phyloP scores from a whole-genome alignment of 2,113 vertebrate genomes.

The Odocoileus hemionus region DNA sequence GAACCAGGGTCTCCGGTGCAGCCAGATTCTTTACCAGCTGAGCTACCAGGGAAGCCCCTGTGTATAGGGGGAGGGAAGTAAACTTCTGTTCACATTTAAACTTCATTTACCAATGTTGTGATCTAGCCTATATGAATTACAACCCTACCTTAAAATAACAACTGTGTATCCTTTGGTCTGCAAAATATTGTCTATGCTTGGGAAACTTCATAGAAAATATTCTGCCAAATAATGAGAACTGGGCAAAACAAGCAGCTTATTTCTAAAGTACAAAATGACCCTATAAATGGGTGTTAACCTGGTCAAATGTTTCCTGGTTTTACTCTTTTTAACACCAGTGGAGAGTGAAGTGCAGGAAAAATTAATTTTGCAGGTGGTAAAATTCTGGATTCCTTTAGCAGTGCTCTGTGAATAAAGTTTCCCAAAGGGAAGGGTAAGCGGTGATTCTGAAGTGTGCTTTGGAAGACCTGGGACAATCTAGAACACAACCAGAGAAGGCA shows the following conservation, averaged over 20 bases:
- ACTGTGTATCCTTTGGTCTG: neutral
- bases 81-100: neutral
- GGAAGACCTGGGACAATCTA: neutral
- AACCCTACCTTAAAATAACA: neutral
- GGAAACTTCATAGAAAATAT: neutral
- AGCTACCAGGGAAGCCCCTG: neutral
- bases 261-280: neutral
- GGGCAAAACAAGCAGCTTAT: neutral
- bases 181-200: neutral
- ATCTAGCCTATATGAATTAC: neutral
- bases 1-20: neutral
- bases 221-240: neutral
- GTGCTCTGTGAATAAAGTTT: neutral
- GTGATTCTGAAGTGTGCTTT: neutral
- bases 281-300: neutral
- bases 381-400: neutral
- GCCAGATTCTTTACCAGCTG: neutral
- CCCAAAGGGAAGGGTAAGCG: neutral
- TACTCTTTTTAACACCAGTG: neutral
- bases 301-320: neutral
- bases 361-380: neutral
- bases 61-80: neutral
- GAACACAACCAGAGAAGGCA: neutral
- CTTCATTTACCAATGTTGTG: neutral
- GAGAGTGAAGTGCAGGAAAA: neutral